phyloP scores from a whole-genome alignment of 2,113 vertebrate species.

The Corythaeola cristata region DNA sequence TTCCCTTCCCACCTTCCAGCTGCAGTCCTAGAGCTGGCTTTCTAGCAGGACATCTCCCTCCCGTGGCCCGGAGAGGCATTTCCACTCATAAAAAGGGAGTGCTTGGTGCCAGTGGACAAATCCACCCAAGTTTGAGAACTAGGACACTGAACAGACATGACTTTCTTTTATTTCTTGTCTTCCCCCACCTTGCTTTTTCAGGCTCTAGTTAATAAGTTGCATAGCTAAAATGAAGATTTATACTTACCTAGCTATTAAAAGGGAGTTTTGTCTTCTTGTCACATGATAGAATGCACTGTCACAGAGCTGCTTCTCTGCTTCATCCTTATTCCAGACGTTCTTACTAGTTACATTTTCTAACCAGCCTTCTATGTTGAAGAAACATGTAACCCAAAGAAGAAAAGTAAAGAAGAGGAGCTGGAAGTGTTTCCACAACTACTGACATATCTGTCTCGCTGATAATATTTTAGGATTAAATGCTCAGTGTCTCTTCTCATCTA shows the following conservation, averaged over 20 bases:
- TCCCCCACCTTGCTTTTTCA: not conserved
- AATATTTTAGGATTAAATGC: not conserved
- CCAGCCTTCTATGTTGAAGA: not conserved
- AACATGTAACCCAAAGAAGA: not conserved
- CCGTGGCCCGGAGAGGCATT: not conserved
- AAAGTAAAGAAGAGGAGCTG: not conserved
- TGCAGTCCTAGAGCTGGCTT: not conserved
- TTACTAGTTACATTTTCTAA: not conserved
- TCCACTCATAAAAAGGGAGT: not conserved
- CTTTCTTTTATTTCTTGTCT: not conserved
- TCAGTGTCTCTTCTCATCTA: not conserved
- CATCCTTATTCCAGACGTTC: not conserved
- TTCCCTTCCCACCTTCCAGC: not conserved
- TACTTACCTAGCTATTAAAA: not conserved
- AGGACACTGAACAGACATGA: accelerated
- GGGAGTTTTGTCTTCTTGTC: not conserved
- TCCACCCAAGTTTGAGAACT: not conserved
- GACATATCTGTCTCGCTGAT: not conserved
- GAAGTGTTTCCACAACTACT: not conserved
- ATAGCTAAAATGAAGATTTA: not conserved
- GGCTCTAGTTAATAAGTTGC: not conserved
- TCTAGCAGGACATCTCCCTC: not conserved
- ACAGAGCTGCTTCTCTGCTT: not conserved
- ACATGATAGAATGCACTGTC: accelerated
- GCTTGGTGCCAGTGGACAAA: accelerated